Base-by-base conservation (phyloP, 1,140 invertebrate genomes). In the Apis cerana region DNA sequence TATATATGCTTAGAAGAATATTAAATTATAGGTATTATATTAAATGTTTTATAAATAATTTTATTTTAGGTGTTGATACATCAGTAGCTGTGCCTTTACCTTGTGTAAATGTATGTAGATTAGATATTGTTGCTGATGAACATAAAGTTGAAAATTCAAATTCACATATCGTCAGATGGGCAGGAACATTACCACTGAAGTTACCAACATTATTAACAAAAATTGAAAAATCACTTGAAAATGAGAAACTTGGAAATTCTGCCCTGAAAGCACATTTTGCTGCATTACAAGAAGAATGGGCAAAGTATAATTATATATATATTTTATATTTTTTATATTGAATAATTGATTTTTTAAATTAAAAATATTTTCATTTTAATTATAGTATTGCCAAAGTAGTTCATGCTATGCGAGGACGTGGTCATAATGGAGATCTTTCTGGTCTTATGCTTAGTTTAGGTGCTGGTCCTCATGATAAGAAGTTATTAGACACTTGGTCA, bases 241-340 rank as follows among this genome's bases (percentile, higher is more conserved):
- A 94, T 84, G 91, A 94, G 33, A 93, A 91, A 85, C 86, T 94
- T 43, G 85, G 89, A 65, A 92, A 94, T 72, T 90, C 91, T 33
- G 92, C 93, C 12, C 75, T 94, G 9, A 92, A 90, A 80, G 90
- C 91, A 75, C 93, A 94, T 82, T 91, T 94, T 83, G 90, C 89
- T 65, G 92, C 92, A n/a, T 69, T 94, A 7, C 92, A 94, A 82
- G 91, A 94, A 90, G 94, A 94, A 91, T 94, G 94, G 94, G 80
- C 91, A 8, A 94, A 93, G 94, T 94, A 92, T 59, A 69, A 64
- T 75, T 50, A 69, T n/a, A 52, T n/a, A 52, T 61, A 21, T 62
- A 67, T n/a, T 12, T 58, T 13, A 48, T 1, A 80, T 64, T n/a
- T n/a, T n/a, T 33, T 15, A 50, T 13, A 72, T 56, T 79, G n/a